Evolutionary conservation across 2,113 vertebrate species (phyloP), one percentile per base, ranked within the genome.

Genomic region (Gambusia holbrooki): DNA sequence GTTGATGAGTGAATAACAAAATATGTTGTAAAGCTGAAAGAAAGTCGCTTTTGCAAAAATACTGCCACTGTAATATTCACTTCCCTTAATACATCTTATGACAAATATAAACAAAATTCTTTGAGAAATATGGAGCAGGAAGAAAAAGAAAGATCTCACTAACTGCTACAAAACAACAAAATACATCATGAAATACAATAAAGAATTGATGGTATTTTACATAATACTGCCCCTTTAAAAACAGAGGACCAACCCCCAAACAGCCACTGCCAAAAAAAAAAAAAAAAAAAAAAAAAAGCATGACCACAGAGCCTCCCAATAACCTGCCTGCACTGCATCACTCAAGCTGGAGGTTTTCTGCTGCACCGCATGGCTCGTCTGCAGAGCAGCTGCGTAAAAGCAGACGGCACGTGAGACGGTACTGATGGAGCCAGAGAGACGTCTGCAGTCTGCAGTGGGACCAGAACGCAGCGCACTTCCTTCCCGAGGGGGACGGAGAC

Each of bases 391-490:
- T 12, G 71, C 29, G 9, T 33, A 51, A 60, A 77, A 45, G 69
- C 28, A 71, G 37, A n/a, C 32, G 75, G 7, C 29, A 61, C 29
- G 68, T 66, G 71, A 78, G 84, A 81, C 80, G 86, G 82, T 74
- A 73, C 87, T 89, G 86, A 90, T 81, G 82, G 82, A 87, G 86
- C 48, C 19, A 48, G 81, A 82, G 77, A 85, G 65, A 66, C 73
- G 71, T 74, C 70, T 4, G 60, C 81, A 66, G 69, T 86, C 79
- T 79, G 79, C 79, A 35, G 82, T 78, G 73, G 85, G 78, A 84
- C 90, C 90, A 90, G 84, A 83, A 88, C 82, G 82, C 62, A 25
- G 82, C 89, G 88, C 81, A 87, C 82, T 90, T 87, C 87, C 89
- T 86, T 86, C 84, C 87, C 86, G 77, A 66, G 76, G 74, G 77